Evolutionary conservation across 2,888 invertebrate species (phyloP).

Genomic region (Entomobrya proxima): DNA sequence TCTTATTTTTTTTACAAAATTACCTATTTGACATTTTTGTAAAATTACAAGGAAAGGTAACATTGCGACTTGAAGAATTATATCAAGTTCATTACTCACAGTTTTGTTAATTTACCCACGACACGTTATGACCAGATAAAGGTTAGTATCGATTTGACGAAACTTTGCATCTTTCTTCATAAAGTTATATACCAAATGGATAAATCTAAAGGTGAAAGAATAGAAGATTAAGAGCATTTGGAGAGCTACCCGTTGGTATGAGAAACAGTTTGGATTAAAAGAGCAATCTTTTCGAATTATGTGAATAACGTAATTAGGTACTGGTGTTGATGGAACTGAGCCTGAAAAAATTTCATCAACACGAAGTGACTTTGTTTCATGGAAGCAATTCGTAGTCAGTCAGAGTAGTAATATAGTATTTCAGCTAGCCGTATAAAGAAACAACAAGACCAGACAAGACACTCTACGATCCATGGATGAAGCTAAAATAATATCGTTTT

Average conservation of each 20-base stretch:
- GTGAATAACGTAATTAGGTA: slow-evolving; percentile 17
- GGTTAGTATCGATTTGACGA: no score
- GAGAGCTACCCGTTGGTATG: not conserved
- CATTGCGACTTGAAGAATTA: no score
- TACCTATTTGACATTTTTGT: no score
- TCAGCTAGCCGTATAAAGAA: not conserved
- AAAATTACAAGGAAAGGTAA: no score
- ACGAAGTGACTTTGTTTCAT: not conserved
- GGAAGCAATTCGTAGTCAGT: slow-evolving; percentile 16
- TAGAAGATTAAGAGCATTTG: no score
- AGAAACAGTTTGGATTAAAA: slow-evolving; percentile 14
- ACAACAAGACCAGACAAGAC: not conserved
- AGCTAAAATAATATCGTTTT: slow-evolving; percentile 38
- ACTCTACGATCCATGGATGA: slow-evolving; percentile 4
- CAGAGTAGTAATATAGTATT: not conserved
- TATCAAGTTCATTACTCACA: no score
- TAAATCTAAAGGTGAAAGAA: no score
- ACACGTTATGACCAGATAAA: no score
- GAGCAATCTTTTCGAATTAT: slow-evolving; percentile 13
- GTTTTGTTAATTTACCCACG: no score
- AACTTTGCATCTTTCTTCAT: no score
- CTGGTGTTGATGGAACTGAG: slow-evolving; percentile 18
- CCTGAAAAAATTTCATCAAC: slow-evolving; percentile 17
- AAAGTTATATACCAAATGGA: no score
- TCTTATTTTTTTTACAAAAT: no score